phyloP scores from a whole-genome alignment of 1,140 invertebrate species.

The Tigriopus japonicus region DNA sequence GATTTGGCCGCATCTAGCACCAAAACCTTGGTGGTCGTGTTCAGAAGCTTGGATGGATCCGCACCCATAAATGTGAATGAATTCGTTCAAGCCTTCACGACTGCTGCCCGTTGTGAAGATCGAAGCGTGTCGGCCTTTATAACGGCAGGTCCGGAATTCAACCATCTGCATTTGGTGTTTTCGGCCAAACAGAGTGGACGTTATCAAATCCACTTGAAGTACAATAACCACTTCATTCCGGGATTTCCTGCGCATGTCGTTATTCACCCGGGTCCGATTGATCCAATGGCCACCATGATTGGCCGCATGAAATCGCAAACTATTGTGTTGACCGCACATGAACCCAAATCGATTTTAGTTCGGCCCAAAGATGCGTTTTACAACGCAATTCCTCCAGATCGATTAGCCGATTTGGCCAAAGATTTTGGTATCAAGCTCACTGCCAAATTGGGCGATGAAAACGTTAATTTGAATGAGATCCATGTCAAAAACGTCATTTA shows the following conservation, averaged over 20 bases:
- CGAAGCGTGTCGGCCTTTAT: background rate
- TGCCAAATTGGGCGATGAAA: background rate
- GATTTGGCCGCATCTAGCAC: background rate
- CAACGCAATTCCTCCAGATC: background rate
- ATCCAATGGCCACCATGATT: background rate
- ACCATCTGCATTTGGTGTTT: background rate
- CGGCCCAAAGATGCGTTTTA: background rate
- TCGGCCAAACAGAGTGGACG: background rate
- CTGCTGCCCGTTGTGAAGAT: background rate
- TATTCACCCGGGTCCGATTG: background rate
- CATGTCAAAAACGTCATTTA: background rate
- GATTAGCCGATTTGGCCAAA: background rate
- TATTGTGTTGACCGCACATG: background rate
- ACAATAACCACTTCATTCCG: background rate
- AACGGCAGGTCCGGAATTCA: background rate
- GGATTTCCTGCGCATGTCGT: background rate
- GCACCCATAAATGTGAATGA: background rate
- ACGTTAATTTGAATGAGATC: background rate
- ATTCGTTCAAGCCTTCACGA: background rate
- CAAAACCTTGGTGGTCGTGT: background rate
- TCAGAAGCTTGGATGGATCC: background rate
- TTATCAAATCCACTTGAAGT: background rate
- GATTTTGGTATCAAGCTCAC: background rate
- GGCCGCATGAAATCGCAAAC: background rate
- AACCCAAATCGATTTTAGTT: background rate